phyloP scores from a whole-genome alignment of 2,888 invertebrate genomes.

The Noctua janthina region DNA sequence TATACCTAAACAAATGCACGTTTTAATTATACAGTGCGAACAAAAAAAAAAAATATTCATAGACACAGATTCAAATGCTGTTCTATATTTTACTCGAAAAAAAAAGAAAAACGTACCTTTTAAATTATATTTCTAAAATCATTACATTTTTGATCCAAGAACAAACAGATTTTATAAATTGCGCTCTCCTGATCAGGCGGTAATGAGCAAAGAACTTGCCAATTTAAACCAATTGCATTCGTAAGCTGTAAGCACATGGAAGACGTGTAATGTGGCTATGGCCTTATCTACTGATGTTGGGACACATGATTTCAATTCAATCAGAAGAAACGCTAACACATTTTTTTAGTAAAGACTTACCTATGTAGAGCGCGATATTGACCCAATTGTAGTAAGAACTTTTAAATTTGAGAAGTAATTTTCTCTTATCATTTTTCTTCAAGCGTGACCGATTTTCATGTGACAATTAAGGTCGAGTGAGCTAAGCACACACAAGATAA shows the following conservation, averaged over 20 bases:
- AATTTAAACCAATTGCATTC: neutral
- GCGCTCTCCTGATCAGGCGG: neutral
- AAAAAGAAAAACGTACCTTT: neutral
- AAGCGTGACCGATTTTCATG: conserved; percentile 52
- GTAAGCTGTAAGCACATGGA: neutral
- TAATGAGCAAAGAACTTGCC: neutral
- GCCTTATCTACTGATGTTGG: neutral
- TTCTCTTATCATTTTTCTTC: conserved; percentile 60
- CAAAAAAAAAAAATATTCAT: neutral
- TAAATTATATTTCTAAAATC: neutral
- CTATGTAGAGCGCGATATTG: conserved; percentile 10
- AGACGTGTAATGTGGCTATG: neutral
- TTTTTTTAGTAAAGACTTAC: neutral
- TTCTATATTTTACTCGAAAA: neutral
- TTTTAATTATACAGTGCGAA: neutral
- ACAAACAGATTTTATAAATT: neutral
- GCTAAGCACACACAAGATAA: conserved; percentile 46
- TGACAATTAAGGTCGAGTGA: conserved; percentile 55
- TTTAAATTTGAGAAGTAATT: conserved; percentile 27
- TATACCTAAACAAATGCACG: too few species aligned
- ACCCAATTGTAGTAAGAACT: neutral
- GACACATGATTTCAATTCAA: neutral
- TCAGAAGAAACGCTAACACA: neutral
- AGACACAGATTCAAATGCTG: neutral
- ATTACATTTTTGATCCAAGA: neutral